These are phyloP conservation scores for Gallinago undulata DNA, from an alignment of 2,113 vertebrate genomes.

Conservation along the genomic window DNA sequence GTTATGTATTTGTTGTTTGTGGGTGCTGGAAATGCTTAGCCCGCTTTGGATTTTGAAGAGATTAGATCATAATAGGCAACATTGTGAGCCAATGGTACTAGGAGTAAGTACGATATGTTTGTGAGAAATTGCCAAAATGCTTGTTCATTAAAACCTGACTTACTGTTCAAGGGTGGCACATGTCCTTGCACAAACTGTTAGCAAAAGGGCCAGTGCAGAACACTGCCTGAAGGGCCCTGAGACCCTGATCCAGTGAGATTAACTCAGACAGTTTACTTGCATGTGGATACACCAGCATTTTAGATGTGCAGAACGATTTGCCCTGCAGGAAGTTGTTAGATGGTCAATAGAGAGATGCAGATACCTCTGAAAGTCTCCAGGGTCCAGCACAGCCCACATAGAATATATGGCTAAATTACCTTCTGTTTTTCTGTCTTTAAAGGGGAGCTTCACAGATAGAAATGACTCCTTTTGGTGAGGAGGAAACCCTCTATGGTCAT, in stretches of 20 bases:
- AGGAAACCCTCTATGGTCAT: background rate
- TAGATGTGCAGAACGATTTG: background rate
- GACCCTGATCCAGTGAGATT: background rate
- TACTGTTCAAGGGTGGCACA: background rate
- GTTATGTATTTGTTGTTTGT: background rate
- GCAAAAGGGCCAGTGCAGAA: background rate
- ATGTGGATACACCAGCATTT: background rate
- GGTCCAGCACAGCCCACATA: rapidly evolving
- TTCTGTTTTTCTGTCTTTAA: background rate
- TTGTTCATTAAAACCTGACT: background rate
- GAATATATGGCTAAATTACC: background rate
- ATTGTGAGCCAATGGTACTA: background rate
- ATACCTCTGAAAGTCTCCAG: background rate
- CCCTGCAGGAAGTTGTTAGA: background rate
- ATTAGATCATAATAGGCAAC: background rate
- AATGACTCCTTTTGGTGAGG: background rate
- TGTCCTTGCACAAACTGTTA: background rate
- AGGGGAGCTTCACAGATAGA: background rate
- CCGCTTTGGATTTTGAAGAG: background rate
- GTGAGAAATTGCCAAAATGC: background rate
- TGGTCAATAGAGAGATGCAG: background rate
- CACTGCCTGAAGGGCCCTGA: background rate
- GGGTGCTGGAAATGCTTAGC: background rate
- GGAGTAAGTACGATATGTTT: background rate
- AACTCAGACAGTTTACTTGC: background rate